Evolutionary conservation across 1,140 invertebrate species (phyloP).

Genomic region (Bemisia tabaci): DNA sequence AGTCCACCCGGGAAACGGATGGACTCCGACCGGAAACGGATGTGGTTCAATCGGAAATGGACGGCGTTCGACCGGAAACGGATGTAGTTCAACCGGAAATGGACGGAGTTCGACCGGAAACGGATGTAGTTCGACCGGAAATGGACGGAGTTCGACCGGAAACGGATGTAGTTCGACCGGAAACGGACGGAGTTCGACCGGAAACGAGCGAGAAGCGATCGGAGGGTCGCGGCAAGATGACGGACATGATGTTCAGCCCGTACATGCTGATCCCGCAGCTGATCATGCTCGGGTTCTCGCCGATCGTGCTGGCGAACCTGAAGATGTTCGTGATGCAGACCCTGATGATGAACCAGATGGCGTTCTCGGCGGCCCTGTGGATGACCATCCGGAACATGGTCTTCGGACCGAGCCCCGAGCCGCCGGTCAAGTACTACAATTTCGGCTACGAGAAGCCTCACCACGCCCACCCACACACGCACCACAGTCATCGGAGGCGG

Average conservation of each 20-base stretch:
- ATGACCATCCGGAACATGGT: conserved; percentile 23
- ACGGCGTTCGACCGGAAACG: no score
- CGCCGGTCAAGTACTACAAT: conserved; percentile 22
- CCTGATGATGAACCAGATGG: conserved; percentile 25
- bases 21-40: not conserved
- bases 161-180: not conserved
- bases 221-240: conserved; percentile 8
- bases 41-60: not conserved
- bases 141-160: no score
- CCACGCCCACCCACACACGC: not conserved
- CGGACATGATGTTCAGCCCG: conserved; percentile 18
- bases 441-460: conserved; percentile 18
- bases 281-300: conserved; percentile 21
- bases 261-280: conserved; percentile 18
- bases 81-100: no score
- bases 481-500: not conserved
- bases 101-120: not conserved
- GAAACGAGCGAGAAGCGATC: not conserved
- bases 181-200: not conserved
- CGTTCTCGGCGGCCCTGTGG: conserved; percentile 22
- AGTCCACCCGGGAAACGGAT: no score
- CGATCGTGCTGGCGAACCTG: conserved; percentile 20
- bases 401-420: conserved; percentile 21
- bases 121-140: not conserved
- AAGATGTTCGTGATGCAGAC: conserved; percentile 26